Evolutionary conservation across 2,113 vertebrate genomes (phyloP).

Genomic region (Zootoca vivipara): DNA sequence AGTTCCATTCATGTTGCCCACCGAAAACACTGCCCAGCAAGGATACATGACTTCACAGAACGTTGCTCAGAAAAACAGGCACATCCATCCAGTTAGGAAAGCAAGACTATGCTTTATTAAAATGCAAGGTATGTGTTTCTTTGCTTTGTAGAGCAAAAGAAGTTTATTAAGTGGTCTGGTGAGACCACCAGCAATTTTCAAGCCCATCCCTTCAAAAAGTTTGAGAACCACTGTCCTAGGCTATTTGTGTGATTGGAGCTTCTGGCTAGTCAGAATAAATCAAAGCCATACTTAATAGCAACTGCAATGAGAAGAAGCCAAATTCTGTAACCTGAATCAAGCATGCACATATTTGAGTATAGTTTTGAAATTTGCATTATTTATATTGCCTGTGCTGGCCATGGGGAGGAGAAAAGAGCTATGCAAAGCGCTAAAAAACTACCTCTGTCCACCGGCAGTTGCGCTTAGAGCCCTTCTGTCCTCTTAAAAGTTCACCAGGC

Average conservation of each 20-base stretch:
- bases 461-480: not conserved
- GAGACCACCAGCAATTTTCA: not conserved
- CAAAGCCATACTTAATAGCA: not conserved
- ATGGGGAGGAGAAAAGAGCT: not conserved
- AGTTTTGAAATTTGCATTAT: not conserved
- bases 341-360: not conserved
- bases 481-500: not conserved
- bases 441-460: not conserved
- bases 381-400: slow-evolving; percentile 10
- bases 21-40: too few species aligned
- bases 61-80: not conserved
- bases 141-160: not conserved
- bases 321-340: not conserved
- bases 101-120: not conserved
- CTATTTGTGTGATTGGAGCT: not conserved
- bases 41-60: not conserved
- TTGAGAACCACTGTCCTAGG: not conserved
- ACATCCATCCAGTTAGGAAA: not conserved
- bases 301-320: not conserved
- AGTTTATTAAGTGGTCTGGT: too few species aligned
- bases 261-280: not conserved
- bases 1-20: not conserved
- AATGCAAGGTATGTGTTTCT: not conserved
- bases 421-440: not conserved
- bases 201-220: not conserved